Evolutionary conservation across 2,797 vertebrate species (phyloP).

Genomic region (Characodon lateralis): DNA sequence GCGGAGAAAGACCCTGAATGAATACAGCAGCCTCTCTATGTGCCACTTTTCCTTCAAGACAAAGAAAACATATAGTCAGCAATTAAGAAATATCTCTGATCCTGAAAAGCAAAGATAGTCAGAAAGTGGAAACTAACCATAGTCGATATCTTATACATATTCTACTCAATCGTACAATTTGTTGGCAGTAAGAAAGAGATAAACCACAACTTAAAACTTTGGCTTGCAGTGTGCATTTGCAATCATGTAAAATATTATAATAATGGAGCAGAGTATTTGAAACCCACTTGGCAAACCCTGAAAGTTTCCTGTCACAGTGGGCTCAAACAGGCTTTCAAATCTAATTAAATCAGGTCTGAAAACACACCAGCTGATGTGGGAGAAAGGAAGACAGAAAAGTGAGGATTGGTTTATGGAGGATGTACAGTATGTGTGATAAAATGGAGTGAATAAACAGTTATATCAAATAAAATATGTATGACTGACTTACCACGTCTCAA

Average conservation of each 20-base stretch:
- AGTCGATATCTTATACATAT: neutral
- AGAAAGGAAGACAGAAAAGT: constrained; percentile 28
- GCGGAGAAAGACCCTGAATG: no score
- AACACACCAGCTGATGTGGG: constrained; percentile 19
- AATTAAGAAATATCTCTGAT: neutral
- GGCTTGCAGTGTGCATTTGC: neutral
- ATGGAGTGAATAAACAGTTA: constrained; percentile 42
- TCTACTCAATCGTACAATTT: neutral
- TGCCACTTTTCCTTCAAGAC: no score
- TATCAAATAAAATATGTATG: constrained; percentile 55
- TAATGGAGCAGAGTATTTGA: neutral
- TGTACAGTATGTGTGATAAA: constrained; percentile 37
- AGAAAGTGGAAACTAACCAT: neutral
- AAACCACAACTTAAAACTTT: neutral
- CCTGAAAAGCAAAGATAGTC: neutral
- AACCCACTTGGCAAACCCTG: neutral
- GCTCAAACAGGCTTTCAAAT: constrained; percentile 11
- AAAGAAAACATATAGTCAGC: no score
- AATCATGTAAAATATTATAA: neutral
- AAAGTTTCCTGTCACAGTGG: neutral
- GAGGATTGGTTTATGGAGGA: constrained; percentile 27
- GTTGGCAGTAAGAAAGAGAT: constrained; percentile 6
- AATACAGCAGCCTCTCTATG: neutral
- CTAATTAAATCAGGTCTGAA: constrained; percentile 61
- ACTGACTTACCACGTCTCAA: constrained; percentile 81